Evolutionary conservation across 2,888 invertebrate species (phyloP).

Genomic region (Sericinus montela): DNA sequence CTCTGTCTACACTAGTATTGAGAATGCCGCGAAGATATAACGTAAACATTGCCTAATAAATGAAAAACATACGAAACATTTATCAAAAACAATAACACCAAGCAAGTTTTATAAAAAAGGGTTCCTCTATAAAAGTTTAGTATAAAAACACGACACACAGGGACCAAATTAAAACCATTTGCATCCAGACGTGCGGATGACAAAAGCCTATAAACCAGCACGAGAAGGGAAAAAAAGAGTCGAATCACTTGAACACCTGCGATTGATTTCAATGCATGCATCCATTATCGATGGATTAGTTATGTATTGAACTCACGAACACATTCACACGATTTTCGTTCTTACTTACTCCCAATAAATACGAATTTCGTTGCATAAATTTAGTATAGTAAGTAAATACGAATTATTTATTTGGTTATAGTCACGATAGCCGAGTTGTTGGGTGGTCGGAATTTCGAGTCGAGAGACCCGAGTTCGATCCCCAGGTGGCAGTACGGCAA

Average conservation of each 20-base stretch:
- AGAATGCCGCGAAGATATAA: no score
- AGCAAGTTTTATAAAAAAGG: background rate
- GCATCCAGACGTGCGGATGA: slow-evolving; percentile 15
- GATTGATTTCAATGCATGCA: slow-evolving; percentile 61
- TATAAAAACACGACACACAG: slow-evolving; percentile 5
- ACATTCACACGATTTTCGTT: background rate
- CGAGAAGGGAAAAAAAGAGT: slow-evolving; percentile 50
- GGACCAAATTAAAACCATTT: slow-evolving; percentile 7
- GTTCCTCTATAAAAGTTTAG: slow-evolving; percentile 1
- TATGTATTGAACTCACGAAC: slow-evolving; percentile 26
- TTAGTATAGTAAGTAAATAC: background rate
- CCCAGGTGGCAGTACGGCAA: no score
- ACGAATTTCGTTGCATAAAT: no score
- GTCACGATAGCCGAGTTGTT: no score
- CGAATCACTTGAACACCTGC: slow-evolving; percentile 73
- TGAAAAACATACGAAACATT: no score
- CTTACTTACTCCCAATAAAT: background rate
- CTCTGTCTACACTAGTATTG: no score
- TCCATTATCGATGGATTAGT: slow-evolving; percentile 67
- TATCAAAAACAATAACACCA: no score
- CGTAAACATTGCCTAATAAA: no score
- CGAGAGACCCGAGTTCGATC: no score
- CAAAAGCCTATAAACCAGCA: slow-evolving; percentile 30
- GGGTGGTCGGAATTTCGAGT: no score
- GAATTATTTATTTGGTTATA: no score